A percentile compares a stretch with the other conserved stretches of the same genome.
Conservation (phyloP, 2,797 vertebrate species). For the Scleropages formosus region DNA sequence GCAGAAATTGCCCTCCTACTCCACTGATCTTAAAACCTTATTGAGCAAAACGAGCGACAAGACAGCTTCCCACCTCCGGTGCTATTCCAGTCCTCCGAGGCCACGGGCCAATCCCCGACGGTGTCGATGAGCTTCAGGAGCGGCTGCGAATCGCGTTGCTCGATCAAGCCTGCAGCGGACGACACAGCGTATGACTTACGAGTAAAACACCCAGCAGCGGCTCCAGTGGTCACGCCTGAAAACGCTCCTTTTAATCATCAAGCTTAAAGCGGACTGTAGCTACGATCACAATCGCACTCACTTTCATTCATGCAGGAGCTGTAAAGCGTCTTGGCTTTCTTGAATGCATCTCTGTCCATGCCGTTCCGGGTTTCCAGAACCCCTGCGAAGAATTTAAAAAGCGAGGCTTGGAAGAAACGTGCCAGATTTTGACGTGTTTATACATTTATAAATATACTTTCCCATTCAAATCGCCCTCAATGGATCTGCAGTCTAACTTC, state of each 20-base stretch:
- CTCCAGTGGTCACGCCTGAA: no score
- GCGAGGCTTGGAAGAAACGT: not conserved
- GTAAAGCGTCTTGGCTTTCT: conserved; percentile 88
- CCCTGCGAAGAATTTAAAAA: conserved; percentile 64
- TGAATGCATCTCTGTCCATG: conserved; percentile 82
- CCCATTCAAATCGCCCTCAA: not conserved
- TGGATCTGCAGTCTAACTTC: not conserved
- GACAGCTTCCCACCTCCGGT: conserved; percentile 70
- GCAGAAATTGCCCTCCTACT: not conserved
- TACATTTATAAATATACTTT: not conserved
- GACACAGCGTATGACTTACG: not conserved
- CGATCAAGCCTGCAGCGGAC: conserved; percentile 76
- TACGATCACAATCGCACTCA: conserved; percentile 58
- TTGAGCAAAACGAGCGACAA: not conserved
- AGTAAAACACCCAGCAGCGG: not conserved
- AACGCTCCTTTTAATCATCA: not conserved
- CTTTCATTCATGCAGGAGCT: conserved; percentile 94
- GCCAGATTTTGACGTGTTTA: no score
- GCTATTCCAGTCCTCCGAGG: conserved; percentile 79
- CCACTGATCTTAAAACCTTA: not conserved
- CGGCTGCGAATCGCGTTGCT: conserved; percentile 83
- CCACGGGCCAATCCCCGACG: conserved; percentile 90
- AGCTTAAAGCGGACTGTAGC: not conserved
- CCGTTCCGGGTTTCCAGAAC: conserved; percentile 77
- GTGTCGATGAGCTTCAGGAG: conserved; percentile 76